phyloP scores from a whole-genome alignment of 2,113 vertebrate species.

The Nannobrachium achirus region DNA sequence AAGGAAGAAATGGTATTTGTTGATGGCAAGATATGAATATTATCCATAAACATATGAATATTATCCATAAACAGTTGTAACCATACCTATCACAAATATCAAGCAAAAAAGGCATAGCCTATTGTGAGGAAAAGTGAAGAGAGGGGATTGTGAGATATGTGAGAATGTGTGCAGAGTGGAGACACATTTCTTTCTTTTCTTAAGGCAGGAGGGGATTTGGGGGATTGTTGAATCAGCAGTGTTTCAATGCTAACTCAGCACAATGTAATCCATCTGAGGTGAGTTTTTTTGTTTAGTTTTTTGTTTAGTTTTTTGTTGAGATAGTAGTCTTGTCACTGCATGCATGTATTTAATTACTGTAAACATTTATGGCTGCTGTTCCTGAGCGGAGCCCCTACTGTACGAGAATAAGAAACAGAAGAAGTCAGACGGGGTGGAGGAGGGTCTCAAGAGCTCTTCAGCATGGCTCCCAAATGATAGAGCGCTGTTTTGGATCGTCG shows the following conservation, averaged over 20 bases:
- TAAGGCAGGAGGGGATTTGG: neutral
- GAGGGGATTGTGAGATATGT: neutral
- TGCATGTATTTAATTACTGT: conserved; percentile 60
- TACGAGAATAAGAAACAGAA: conserved; percentile 41
- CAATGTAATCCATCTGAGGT: conserved; percentile 6
- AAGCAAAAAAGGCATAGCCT: neutral
- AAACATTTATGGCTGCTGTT: conserved; percentile 62
- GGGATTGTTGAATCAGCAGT: neutral
- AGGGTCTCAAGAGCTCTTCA: conserved; percentile 6
- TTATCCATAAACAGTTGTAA: no score
- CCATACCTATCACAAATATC: no score
- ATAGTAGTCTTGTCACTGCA: conserved; percentile 42
- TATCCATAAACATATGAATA: no score
- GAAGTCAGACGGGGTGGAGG: conserved; percentile 4
- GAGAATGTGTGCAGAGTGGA: neutral
- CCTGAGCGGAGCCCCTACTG: conserved; percentile 39
- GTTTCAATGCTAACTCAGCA: conserved; percentile 8
- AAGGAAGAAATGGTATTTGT: no score
- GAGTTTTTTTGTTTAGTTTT: conserved; percentile 2
- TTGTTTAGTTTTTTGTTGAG: conserved; percentile 4
- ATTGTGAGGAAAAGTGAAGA: no score
- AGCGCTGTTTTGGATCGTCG: conserved; percentile 31
- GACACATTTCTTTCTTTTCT: no score
- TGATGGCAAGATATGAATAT: no score
- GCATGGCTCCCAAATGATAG: neutral